Conservation (phyloP, 2,113 vertebrate genomes). For the Cichladusa arquata region DNA sequence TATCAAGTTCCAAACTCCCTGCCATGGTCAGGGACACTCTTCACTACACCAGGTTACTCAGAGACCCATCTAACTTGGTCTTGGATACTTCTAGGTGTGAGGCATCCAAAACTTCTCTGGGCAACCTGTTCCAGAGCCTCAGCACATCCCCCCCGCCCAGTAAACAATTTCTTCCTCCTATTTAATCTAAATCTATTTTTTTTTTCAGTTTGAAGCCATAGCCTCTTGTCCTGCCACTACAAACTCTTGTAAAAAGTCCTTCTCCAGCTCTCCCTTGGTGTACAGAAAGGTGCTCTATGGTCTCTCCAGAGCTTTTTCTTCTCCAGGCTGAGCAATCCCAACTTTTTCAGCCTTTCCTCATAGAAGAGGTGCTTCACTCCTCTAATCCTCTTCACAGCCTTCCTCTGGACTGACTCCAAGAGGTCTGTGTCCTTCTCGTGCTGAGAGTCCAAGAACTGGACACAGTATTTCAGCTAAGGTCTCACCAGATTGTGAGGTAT, state of each 20-base stretch:
- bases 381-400: neutral
- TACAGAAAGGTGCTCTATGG: neutral
- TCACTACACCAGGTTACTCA: neutral
- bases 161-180: neutral
- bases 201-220: neutral
- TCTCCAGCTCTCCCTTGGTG: neutral
- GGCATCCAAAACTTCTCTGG: neutral
- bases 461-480: neutral
- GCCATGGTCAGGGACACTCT: neutral
- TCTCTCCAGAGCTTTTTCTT: accelerated
- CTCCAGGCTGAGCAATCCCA: neutral
- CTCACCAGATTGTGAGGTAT: neutral
- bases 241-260: neutral
- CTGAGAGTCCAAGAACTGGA: neutral
- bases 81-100: neutral
- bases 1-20: neutral
- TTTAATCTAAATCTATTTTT: neutral
- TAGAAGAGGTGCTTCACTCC: neutral
- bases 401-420: neutral
- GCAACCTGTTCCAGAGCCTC: neutral
- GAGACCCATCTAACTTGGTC: neutral
- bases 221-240: neutral
- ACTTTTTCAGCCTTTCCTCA: neutral
- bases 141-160: no score
- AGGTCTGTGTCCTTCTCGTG: neutral